These are phyloP conservation scores for Diplosoma virens DNA, from an alignment of 23 tunicate species.

Conservation along the genomic window DNA sequence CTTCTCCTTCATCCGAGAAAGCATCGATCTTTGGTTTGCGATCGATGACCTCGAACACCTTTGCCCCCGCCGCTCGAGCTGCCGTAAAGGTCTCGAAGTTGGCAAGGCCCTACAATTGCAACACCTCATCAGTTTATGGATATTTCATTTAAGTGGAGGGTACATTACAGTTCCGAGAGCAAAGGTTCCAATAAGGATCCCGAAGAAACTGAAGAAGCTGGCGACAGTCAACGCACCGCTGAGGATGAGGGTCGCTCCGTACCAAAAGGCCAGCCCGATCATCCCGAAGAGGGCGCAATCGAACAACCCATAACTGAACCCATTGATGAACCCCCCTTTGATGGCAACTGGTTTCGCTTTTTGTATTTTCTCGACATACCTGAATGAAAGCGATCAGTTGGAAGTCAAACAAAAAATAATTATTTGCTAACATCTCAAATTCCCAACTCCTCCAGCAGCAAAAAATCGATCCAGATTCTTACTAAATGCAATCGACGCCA, in stretches of 20 bases:
- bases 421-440: too few species aligned
- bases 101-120: slow-evolving; percentile 28
- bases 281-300: slow-evolving; percentile 11
- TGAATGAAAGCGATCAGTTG: too few species aligned
- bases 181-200: slow-evolving; percentile 10
- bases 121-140: not conserved
- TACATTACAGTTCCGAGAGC: not conserved
- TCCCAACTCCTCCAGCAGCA: too few species aligned
- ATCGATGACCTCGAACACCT: slow-evolving; percentile 66
- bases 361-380: not conserved
- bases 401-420: too few species aligned
- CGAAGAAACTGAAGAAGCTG: not conserved
- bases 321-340: not conserved
- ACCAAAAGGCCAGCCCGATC: slow-evolving; percentile 42
- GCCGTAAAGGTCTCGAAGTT: slow-evolving; percentile 33
- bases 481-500: too few species aligned
- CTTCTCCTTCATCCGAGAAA: slow-evolving; percentile 24
- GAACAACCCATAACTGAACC: slow-evolving; percentile 18
- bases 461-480: too few species aligned
- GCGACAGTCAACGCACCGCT: not conserved
- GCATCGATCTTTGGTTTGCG: slow-evolving; percentile 53
- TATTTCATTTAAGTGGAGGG: not conserved
- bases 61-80: slow-evolving; percentile 64
- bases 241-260: slow-evolving; percentile 17
- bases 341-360: slow-evolving; percentile 6